Percentiles rank a stretch among this genome's conserved stretches.
phyloP scores from a whole-genome alignment of 2,797 vertebrate species.

The Antrozous pallidus region DNA sequence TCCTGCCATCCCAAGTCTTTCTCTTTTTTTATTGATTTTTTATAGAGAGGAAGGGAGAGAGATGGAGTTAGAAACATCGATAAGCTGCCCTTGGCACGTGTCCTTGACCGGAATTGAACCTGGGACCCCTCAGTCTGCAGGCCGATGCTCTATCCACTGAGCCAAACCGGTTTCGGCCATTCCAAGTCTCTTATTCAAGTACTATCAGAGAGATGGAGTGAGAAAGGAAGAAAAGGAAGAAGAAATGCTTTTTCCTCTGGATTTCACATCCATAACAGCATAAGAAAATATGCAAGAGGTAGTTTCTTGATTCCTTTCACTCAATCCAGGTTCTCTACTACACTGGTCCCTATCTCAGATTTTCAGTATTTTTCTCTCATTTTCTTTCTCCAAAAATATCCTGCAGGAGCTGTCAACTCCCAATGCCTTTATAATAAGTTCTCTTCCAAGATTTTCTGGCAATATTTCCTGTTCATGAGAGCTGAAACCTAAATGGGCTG shows the following conservation, averaged over 20 bases:
- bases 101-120: no score
- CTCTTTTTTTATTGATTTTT: no score
- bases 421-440: not conserved
- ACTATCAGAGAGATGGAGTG: not conserved
- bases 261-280: not conserved
- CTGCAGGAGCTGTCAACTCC: slow-evolving; percentile 1
- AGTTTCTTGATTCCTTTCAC: not conserved
- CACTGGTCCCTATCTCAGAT: not conserved
- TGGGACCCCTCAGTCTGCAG: no score
- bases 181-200: no score
- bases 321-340: not conserved
- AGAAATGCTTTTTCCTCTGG: not conserved
- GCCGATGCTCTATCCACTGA: no score
- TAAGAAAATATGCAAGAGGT: not conserved
- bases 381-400: slow-evolving; percentile 25
- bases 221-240: not conserved
- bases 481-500: not conserved
- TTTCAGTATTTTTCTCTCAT: not conserved
- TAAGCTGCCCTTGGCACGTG: no score
- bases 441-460: not conserved
- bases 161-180: no score
- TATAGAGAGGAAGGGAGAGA: no score
- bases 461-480: not conserved
- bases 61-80: no score
- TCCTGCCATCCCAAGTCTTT: not conserved